phyloP scores from a whole-genome alignment of 2,888 invertebrate species.

The Uropetala carovei region DNA sequence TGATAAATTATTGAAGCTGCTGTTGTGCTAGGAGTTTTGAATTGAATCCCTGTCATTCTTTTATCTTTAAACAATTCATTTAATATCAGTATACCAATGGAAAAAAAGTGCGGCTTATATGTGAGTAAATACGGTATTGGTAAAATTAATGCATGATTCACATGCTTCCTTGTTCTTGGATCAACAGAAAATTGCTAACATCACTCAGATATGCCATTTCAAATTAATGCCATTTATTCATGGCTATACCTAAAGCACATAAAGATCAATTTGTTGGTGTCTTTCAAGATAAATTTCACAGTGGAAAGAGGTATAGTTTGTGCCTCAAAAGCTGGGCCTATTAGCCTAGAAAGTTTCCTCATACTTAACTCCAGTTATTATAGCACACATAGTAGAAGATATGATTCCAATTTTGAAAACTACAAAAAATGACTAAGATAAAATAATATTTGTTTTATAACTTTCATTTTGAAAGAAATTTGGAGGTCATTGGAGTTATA shows the following conservation, averaged over 20 bases:
- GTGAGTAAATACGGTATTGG: no score
- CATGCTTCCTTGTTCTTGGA: no score
- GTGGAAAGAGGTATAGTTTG: neutral
- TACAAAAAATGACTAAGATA: neutral
- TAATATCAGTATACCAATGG: no score
- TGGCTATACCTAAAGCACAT: neutral
- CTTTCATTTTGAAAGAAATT: neutral
- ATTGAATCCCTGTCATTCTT: no score
- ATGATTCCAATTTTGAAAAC: slow-evolving; percentile 29
- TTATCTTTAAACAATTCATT: no score
- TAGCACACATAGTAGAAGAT: neutral
- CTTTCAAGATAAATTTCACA: slow-evolving; percentile 61
- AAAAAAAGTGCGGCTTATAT: no score
- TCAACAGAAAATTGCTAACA: no score
- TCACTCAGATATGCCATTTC: no score
- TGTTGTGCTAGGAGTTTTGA: no score
- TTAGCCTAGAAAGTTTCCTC: slow-evolving; percentile 24
- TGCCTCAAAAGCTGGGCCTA: slow-evolving; percentile 30
- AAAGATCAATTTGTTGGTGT: neutral
- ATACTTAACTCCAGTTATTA: neutral
- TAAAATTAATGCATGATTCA: no score
- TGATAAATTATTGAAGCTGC: no score
- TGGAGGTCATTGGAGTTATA: slow-evolving; percentile 28
- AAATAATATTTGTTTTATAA: neutral
- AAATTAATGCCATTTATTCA: no score